Percentiles rank a stretch among this genome's conserved stretches.
Evolutionary conservation across 2,113 vertebrate genomes (phyloP).

Genomic region (Pimephales promelas): DNA sequence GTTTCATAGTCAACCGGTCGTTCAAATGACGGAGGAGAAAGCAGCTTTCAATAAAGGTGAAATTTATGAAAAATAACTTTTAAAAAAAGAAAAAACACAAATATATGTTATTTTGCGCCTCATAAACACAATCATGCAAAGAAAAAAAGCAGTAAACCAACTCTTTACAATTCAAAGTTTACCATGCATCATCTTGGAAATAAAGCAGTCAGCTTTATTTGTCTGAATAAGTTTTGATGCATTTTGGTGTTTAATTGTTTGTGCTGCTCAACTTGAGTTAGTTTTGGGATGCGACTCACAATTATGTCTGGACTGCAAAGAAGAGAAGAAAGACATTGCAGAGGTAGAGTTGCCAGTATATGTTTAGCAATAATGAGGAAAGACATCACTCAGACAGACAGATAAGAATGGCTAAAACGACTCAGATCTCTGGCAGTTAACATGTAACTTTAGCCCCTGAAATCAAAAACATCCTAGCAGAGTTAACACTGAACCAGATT

Average conservation of each 20-base stretch:
- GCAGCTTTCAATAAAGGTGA: too few species aligned
- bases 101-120: too few species aligned
- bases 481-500: not conserved
- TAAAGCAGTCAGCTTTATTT: too few species aligned
- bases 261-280: not conserved
- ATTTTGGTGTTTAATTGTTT: not conserved
- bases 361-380: not conserved
- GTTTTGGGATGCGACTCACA: not conserved
- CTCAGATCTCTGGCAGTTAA: not conserved
- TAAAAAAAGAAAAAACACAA: too few species aligned
- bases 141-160: too few species aligned
- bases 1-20: too few species aligned
- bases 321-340: not conserved
- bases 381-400: slow-evolving; percentile 6
- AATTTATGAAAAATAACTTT: too few species aligned
- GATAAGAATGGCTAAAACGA: slow-evolving; percentile 12
- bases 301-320: not conserved
- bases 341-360: not conserved
- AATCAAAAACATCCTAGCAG: not conserved
- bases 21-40: too few species aligned
- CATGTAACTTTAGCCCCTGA: not conserved
- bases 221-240: too few species aligned
- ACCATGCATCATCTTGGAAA: too few species aligned
- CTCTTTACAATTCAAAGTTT: too few species aligned
- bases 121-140: too few species aligned